These are phyloP conservation scores for Dendropsophus ebraccatus DNA, from an alignment of 2,113 vertebrate species.

Conservation along the genomic window DNA sequence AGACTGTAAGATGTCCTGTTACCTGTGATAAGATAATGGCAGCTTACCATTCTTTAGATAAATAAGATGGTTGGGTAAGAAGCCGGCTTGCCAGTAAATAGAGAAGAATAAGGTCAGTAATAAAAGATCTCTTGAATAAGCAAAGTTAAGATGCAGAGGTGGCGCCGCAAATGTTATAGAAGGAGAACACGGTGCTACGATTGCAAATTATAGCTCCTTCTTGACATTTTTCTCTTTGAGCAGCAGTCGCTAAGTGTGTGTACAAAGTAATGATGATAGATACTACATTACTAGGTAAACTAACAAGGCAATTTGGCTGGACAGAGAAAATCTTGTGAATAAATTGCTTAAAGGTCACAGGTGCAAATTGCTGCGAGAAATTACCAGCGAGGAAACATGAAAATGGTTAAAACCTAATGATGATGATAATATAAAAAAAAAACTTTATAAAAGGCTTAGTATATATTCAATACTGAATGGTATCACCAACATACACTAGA, in stretches of 20 bases:
- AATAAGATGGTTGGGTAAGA: slow-evolving; percentile 78
- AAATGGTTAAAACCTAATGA: neutral
- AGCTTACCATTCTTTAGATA: slow-evolving; percentile 70
- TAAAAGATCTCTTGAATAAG: slow-evolving; percentile 50
- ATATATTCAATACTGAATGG: neutral
- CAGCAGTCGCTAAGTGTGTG: slow-evolving; percentile 9
- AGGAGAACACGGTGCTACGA: neutral
- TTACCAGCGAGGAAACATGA: neutral
- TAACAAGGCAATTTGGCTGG: slow-evolving; percentile 13
- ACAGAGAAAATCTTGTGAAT: neutral
- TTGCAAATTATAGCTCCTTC: slow-evolving; percentile 23
- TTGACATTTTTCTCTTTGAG: slow-evolving; percentile 29
- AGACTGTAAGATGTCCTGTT: slow-evolving; percentile 72
- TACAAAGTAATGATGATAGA: slow-evolving; percentile 3
- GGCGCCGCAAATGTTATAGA: slow-evolving; percentile 61
- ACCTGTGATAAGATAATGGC: slow-evolving; percentile 71
- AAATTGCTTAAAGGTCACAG: slow-evolving; percentile 1
- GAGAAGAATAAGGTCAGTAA: slow-evolving; percentile 38
- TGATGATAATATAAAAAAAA: neutral
- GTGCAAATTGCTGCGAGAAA: neutral
- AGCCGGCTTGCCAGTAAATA: slow-evolving; percentile 74
- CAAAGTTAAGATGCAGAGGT: slow-evolving; percentile 66
- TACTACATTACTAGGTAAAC: slow-evolving; percentile 18
- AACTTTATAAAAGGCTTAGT: neutral
- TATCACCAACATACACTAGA: no score